These are phyloP conservation scores for Orthosia incerta DNA, from an alignment of 2,888 invertebrate species.

Conservation along the genomic window DNA sequence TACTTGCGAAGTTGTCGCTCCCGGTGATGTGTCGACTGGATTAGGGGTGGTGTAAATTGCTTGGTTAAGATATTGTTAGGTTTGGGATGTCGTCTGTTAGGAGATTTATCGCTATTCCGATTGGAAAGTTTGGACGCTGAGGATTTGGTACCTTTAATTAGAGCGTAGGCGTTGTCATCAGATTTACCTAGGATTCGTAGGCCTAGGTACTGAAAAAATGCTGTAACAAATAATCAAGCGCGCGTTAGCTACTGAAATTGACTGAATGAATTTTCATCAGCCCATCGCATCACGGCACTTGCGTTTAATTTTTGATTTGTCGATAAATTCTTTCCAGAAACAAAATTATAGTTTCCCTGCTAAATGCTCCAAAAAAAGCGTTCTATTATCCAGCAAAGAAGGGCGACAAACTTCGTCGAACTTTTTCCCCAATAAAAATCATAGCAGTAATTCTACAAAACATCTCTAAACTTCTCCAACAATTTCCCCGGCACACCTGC, in stretches of 20 bases:
- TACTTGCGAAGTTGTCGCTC: constrained; percentile 23
- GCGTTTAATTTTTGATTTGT: no score
- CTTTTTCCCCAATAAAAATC: constrained; percentile 28
- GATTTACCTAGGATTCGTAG: no score
- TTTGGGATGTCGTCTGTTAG: constrained; percentile 5
- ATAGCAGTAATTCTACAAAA: constrained; percentile 14
- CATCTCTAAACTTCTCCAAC: constrained; percentile 58
- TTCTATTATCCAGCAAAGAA: not conserved
- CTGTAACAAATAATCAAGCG: no score
- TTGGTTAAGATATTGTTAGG: constrained; percentile 27
- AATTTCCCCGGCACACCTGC: constrained; percentile 62
- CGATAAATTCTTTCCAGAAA: no score
- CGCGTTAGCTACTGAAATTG: no score
- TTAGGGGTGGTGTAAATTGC: constrained; percentile 49
- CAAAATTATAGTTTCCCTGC: no score
- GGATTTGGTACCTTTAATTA: not conserved
- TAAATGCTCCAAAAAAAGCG: not conserved
- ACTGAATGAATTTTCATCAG: no score
- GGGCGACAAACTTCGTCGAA: not conserved
- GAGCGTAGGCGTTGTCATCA: no score
- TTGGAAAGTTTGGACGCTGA: no score
- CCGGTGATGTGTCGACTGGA: constrained; percentile 48
- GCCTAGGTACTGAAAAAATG: no score
- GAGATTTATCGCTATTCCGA: constrained; percentile 8
- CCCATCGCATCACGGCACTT: no score